Percentiles rank a stretch among this genome's conserved stretches.
Evolutionary conservation across 2,888 invertebrate species (phyloP).

Genomic region (Notodonta ziczac): DNA sequence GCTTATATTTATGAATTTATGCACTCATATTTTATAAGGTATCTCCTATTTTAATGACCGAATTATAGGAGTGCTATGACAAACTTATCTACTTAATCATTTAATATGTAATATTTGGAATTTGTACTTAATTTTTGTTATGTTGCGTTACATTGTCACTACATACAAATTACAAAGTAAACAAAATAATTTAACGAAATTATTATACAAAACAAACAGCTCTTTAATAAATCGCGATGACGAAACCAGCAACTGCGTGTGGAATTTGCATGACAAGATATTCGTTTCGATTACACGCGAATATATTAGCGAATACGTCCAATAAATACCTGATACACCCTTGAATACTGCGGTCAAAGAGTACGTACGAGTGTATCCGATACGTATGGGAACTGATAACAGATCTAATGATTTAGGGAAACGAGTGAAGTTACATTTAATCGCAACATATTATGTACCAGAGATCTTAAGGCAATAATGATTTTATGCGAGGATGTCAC

Average conservation of each 20-base stretch:
- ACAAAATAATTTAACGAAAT: neutral
- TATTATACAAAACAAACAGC: neutral
- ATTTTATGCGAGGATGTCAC: too few species aligned
- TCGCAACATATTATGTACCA: neutral
- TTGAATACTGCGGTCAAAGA: constrained; percentile 1
- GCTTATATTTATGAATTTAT: too few species aligned
- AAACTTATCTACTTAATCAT: too few species aligned
- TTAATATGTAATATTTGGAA: too few species aligned
- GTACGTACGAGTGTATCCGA: neutral
- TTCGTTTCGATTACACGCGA: constrained; percentile 1
- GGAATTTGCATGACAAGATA: neutral
- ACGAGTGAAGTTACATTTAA: neutral
- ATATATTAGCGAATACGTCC: constrained; percentile 1
- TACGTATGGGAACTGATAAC: constrained; percentile 4
- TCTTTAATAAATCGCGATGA: neutral
- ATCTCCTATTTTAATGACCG: too few species aligned
- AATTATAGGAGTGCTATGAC: too few species aligned
- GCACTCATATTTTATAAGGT: too few species aligned
- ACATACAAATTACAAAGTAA: constrained; percentile 3
- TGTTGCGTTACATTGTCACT: too few species aligned
- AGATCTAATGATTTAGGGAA: neutral
- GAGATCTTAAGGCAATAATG: too few species aligned
- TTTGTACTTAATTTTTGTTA: too few species aligned
- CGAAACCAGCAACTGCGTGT: neutral
- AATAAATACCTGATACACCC: constrained; percentile 1